Base-by-base conservation (phyloP, 2,113 vertebrate genomes). In the Jaculus jaculus region DNA sequence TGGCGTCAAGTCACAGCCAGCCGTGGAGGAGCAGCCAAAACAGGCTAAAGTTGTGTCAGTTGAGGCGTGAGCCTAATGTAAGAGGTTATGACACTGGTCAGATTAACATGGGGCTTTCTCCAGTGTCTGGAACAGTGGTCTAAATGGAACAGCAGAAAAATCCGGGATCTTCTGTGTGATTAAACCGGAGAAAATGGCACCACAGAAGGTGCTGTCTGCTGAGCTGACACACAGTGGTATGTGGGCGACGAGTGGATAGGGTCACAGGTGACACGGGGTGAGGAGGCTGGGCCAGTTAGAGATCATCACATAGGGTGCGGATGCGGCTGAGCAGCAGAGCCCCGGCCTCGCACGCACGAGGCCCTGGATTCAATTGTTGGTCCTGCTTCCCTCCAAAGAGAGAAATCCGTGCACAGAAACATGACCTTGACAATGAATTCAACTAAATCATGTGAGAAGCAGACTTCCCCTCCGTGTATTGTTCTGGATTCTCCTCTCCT, bases 261-360 rank as follows among this genome's bases (percentile, higher is more conserved):
- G 34, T 26, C n/a, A n/a, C 23, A 73, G 18, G 34, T 51, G 18
- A 51, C 1, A 12, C 0, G 74, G 26, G 18, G 1, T 13, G 34
- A 72, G 34, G n/a, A 63, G 1, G 21, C 12, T 32, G 18, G 81
- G 37, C 18, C 16, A 37, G 11, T 54, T 54, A 54, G 54, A 54
- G 3, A 16, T 54, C 54, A 15, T 54, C 54, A 54, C 54, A 54
- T 54, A 12, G 54, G 54, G 2, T 54, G 54, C 7, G 54, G 54
- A 54, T 12, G 54, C 13, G 54, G 54, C 54, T 54, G 11, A 54
- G 15, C 54, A 54, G 54, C 54, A 54, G 54, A 54, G 10, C 54
- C 13, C 11, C 13, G 54, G 54, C 54, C 54, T 54, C 7, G 54
- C 15, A 54, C 13, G 54, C 54, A 7, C 11, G 54, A 54, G 54